phyloP scores from a whole-genome alignment of 1,140 invertebrate genomes.

The Drosophila parabipectinata region DNA sequence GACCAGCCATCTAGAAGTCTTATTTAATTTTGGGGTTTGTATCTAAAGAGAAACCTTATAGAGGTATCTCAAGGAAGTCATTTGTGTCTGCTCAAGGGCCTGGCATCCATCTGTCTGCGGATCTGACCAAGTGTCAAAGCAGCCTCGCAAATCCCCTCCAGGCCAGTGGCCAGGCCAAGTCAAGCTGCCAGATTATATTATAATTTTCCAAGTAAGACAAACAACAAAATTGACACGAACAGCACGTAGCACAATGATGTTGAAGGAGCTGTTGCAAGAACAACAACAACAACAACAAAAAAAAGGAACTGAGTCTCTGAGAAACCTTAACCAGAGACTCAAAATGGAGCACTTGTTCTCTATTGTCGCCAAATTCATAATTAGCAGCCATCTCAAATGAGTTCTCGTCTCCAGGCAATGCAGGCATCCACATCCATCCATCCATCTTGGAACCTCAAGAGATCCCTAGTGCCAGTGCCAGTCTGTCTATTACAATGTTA shows the following conservation, averaged over 20 bases:
- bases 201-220: slow-evolving; percentile 78
- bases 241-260: slow-evolving; percentile 64
- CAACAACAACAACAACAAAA: not conserved
- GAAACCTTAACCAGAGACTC: not conserved
- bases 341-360: slow-evolving; percentile 7
- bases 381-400: slow-evolving; percentile 61
- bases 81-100: slow-evolving; percentile 32
- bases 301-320: slow-evolving; percentile 26
- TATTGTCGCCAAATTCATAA: slow-evolving; percentile 78
- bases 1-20: too few species aligned
- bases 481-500: slow-evolving; percentile 47
- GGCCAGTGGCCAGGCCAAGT: slow-evolving; percentile 19
- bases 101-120: not conserved
- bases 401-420: slow-evolving; percentile 55
- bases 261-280: slow-evolving; percentile 40
- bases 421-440: slow-evolving; percentile 31
- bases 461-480: slow-evolving; percentile 3
- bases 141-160: slow-evolving; percentile 19
- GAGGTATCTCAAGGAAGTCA: slow-evolving; percentile 41
- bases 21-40: not conserved
- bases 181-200: slow-evolving; percentile 63
- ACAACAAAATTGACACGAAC: slow-evolving; percentile 80
- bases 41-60: not conserved
- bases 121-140: slow-evolving; percentile 47
- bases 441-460: slow-evolving; percentile 21